Base-by-base conservation (phyloP, 2,888 invertebrate species). In the Dolichomitus sp. region DNA sequence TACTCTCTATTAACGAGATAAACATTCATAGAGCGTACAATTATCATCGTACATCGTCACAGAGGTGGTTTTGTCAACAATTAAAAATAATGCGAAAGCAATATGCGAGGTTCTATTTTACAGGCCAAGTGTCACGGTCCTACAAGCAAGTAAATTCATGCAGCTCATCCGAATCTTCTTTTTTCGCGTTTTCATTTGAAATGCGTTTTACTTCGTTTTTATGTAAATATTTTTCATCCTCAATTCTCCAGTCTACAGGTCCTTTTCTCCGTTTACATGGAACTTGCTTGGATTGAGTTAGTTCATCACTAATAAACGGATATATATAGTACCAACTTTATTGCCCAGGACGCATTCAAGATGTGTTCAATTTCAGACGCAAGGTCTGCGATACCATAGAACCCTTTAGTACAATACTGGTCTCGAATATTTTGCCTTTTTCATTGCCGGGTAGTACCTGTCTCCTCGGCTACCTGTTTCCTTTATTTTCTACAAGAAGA, bases 391-490 rank as follows among this genome's bases (percentile, higher is more conserved):
- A 33, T 33, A 33, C n/a, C 57, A 33, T 9, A 5, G 33, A 33
- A 59, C 61, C 37, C 61, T 57, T 57, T 57, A 23, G 40, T 52
- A 42, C 42, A 57, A 70, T 70, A 40, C 40, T 57, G 27, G 27
- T 42, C 27, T 33, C 57, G 69, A 70, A 57, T 17, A 70, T 70
- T 70, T 57, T 69, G 23, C 50, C 57, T 27, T 70, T 54, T 57
- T 70, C 57, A 70, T 30, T 57, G 69, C 57, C 59, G 30, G 7
- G 14, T n/a, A 33, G 14, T 9, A 9, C 54, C 40, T 54, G 69
- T 57, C 57, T 54, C 42, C 42, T 42, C 42, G 54, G 17, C 69
- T 57, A 42, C 45, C 65, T 65, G 42, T 65, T 65, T 61, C n/a
- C 37, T 61, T 61, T 61, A 40, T 61, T 33, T 37, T 17, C 61